Base-by-base conservation (phyloP, 2,113 vertebrate species). In the Ptilorrhoa leucosticta region DNA sequence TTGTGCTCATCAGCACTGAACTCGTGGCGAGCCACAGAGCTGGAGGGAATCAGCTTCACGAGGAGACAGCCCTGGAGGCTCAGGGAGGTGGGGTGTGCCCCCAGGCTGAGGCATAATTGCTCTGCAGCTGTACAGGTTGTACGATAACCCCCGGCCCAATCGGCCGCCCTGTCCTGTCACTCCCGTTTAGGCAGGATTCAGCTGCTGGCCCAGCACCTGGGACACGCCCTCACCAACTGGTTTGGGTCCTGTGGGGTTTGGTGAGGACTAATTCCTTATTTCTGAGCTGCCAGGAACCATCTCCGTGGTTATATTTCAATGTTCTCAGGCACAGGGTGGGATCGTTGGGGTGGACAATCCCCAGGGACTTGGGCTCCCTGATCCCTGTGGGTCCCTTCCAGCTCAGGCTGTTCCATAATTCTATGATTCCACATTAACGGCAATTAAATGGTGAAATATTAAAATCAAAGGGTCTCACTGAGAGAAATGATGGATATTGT, bases 241-340 rank as follows among this genome's bases (percentile, higher is more conserved):
- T 19, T 0, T 18, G 47, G 44, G 22, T 18, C 39, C 10, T 3
- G 0, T 8, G 35, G 51, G 39, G 2, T 56, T 47, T 4, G 48
- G 20, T 9, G 26, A 44, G 50, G 14, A 12, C 5, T 3, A 1
- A 6, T 8, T 54, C 27, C 13, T 64, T 3, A 14, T 45, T 40
- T 64, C 70, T 54, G 93, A 40, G 22, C 14, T 87, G 71, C 54
- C 66, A 44, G 24, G 31, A 64, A 6, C 30, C 8, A 6, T 30
- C 39, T 56, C 10, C 3, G 0, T 18, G 16, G 11, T 12, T 13
- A 0, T 1, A 26, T 44, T 39, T 24, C 51, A 6, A 2, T 6
- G 33, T 13, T 21, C 45, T 57, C 51, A 28, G 23, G 33, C 28
- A 8, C 58, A 17, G 45, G 33, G 28, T n/a, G 69, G 50, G 42